Conservation (phyloP, 2,888 invertebrate species). For the Allacma fusca region DNA sequence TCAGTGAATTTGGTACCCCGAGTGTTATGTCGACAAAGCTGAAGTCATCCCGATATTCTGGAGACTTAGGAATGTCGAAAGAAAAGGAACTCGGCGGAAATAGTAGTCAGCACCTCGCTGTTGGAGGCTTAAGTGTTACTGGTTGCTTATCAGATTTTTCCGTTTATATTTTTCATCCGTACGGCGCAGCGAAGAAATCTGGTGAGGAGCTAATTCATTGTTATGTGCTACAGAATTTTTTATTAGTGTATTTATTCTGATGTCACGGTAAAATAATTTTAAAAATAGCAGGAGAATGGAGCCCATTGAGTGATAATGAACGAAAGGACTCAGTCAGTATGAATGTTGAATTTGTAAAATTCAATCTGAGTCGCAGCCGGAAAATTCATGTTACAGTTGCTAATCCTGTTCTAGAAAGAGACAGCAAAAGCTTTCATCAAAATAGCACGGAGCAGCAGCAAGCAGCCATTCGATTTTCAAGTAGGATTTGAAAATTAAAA, state of each 20-base stretch:
- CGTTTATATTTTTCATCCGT: constrained; percentile 98
- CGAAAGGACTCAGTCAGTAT: constrained; percentile 94
- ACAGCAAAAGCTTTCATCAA: constrained; percentile 46
- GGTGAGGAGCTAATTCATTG: constrained; percentile 64
- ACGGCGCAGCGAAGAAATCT: constrained; percentile 87
- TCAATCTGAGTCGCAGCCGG: constrained; percentile 89
- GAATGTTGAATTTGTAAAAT: constrained; percentile 96
- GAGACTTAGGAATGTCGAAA: constrained; percentile 47
- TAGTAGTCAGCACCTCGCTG: constrained; percentile 70
- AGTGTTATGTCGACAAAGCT: constrained; percentile 19
- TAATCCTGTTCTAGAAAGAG: constrained; percentile 35
- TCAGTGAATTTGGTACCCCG: constrained; percentile 67
- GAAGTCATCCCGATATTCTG: constrained; percentile 47
- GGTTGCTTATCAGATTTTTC: constrained; percentile 97
- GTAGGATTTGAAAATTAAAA: constrained; percentile 69
- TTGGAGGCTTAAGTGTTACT: constrained; percentile 90
- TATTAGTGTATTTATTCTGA: too few relatives aligned
- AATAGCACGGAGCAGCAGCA: constrained; percentile 64
- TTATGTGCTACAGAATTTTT: not conserved
- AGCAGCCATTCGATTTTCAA: constrained; percentile 91
- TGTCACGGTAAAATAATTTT: too few relatives aligned
- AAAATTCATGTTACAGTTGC: constrained; percentile 67
- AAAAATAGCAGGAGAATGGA: constrained; percentile 78
- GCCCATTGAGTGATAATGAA: constrained; percentile 85
- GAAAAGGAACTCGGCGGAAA: constrained; percentile 60